Conservation (phyloP, 1,140 invertebrate species). For the Ceratoteleas bidentatus region DNA sequence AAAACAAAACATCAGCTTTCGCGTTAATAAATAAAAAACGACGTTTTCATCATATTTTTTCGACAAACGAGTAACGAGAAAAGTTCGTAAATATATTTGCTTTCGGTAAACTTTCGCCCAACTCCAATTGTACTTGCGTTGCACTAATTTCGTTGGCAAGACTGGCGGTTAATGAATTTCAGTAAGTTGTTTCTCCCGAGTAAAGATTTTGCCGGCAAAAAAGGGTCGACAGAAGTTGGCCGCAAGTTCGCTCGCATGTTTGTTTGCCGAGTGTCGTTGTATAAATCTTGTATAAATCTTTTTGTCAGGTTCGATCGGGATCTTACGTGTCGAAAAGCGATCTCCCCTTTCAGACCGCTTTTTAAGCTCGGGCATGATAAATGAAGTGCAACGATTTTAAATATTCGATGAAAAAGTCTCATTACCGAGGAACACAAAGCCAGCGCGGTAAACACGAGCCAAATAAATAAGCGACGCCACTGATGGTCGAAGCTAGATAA, state of each 20-base stretch:
- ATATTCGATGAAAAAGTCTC: slow-evolving; percentile 42
- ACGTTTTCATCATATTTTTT: too few relatives aligned
- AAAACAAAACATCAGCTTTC: slow-evolving; percentile 29
- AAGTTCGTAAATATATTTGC: too few relatives aligned
- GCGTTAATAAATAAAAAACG: slow-evolving; percentile 36
- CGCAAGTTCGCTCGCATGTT: slow-evolving; percentile 38
- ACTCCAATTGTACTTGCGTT: too few relatives aligned
- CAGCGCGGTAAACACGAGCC: not conserved
- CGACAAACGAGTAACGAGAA: too few relatives aligned
- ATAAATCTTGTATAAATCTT: slow-evolving; percentile 42
- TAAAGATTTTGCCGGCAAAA: too few relatives aligned
- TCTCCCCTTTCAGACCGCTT: slow-evolving; percentile 16
- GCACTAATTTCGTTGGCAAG: too few relatives aligned
- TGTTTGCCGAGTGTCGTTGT: slow-evolving; percentile 38
- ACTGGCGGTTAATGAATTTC: too few relatives aligned
- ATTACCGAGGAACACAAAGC: slow-evolving; percentile 29
- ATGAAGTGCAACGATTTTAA: slow-evolving; percentile 44
- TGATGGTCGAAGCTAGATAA: slow-evolving; percentile 2
- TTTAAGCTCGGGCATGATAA: slow-evolving; percentile 38
- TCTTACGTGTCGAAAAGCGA: slow-evolving; percentile 38
- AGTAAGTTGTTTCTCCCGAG: too few relatives aligned
- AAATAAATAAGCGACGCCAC: slow-evolving; percentile 12
- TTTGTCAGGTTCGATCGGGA: slow-evolving; percentile 27
- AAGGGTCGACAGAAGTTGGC: too few relatives aligned
- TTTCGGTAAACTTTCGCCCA: too few relatives aligned